Evolutionary conservation across 2,888 invertebrate species (phyloP).

Genomic region (Spialia ferax): DNA sequence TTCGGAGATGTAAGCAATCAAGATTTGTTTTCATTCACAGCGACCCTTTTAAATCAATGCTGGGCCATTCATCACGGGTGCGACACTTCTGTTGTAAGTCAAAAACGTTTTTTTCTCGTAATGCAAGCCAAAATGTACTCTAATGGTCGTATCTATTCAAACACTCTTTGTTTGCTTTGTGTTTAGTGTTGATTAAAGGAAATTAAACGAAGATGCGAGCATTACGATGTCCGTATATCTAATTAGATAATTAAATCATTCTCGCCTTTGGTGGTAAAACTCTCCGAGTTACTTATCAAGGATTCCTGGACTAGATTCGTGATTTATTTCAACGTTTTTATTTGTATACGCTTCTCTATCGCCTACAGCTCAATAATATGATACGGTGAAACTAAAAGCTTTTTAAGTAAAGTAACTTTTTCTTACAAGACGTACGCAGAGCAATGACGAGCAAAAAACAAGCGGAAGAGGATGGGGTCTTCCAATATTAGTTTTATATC

Average conservation of each 20-base stretch:
- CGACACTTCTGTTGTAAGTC: conserved; percentile 68
- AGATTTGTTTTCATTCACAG: conserved; percentile 63
- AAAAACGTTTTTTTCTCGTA: conserved; percentile 53
- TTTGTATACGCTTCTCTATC: conserved; percentile 5
- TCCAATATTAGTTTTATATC: conserved; percentile 86
- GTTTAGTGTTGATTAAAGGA: conserved; percentile 53
- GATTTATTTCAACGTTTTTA: conserved; percentile 49
- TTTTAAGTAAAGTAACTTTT: conserved; percentile 76
- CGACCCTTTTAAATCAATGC: conserved; percentile 77
- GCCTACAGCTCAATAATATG: conserved; percentile 17
- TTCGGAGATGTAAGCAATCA: conserved; percentile 67
- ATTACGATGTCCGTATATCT: conserved; percentile 71
- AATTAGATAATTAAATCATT: conserved; percentile 79
- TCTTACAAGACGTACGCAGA: conserved; percentile 65
- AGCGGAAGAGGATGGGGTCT: conserved; percentile 85
- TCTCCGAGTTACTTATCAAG: conserved; percentile 64
- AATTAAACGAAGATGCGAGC: conserved; percentile 74
- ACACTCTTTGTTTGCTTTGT: conserved; percentile 45
- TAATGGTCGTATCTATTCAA: conserved; percentile 44
- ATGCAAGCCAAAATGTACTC: conserved; percentile 56
- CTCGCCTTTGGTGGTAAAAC: conserved; percentile 77
- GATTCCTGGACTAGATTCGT: conserved; percentile 52
- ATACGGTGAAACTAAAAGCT: conserved; percentile 64
- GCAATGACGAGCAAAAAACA: conserved; percentile 74
- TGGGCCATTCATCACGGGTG: conserved; percentile 73